Conservation (phyloP, 2,797 vertebrate genomes). For the Sebastes aleutianus region DNA sequence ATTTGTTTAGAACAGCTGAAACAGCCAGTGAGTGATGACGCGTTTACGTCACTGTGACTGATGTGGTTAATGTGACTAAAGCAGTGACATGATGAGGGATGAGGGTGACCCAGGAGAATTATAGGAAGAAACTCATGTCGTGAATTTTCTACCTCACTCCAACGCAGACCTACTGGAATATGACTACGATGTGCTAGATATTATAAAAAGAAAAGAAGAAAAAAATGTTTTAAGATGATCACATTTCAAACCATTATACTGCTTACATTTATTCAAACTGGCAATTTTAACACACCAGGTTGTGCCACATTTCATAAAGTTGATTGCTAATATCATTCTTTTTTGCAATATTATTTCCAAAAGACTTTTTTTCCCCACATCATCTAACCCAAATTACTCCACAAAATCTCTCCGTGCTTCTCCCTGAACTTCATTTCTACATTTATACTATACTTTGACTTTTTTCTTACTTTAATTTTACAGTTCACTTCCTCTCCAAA, state of each 20-base stretch:
- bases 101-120: constrained; percentile 66
- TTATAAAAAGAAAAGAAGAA: background rate
- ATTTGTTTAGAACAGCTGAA: constrained; percentile 71
- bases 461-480: constrained; percentile 46
- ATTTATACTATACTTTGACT: constrained; percentile 41
- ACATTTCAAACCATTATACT: background rate
- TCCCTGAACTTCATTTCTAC: constrained; percentile 55
- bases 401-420: constrained; percentile 32
- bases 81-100: constrained; percentile 81
- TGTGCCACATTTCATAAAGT: constrained; percentile 30
- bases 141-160: constrained; percentile 31
- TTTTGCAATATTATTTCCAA: constrained; percentile 28
- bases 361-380: constrained; percentile 10
- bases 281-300: constrained; percentile 11
- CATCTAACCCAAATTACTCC: constrained; percentile 32
- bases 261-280: constrained; percentile 8
- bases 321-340: constrained; percentile 19
- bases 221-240: background rate
- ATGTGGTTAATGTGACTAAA: constrained; percentile 79
- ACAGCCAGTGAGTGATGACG: constrained; percentile 35
- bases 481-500: constrained; percentile 54
- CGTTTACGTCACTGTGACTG: constrained; percentile 76
- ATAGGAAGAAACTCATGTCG: constrained; percentile 34
- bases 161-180: background rate
- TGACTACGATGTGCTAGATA: background rate